phyloP scores from a whole-genome alignment of 2,888 invertebrate genomes.

The Automeris io region DNA sequence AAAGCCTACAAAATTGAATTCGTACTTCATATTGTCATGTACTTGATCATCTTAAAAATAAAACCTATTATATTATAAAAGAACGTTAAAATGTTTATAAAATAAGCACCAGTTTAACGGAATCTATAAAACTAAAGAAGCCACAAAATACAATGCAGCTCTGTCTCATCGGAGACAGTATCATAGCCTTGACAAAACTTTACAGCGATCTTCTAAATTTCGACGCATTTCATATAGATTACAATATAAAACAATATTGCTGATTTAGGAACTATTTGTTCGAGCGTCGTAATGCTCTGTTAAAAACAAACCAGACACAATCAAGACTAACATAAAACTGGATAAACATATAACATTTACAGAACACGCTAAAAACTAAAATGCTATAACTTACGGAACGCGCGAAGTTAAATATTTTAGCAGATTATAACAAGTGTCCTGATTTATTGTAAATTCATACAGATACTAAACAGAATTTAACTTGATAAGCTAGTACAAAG shows the following conservation, averaged over 20 bases:
- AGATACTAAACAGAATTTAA: too few relatives aligned
- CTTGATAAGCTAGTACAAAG: too few relatives aligned
- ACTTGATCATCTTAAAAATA: constrained; percentile 23
- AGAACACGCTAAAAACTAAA: constrained; percentile 45
- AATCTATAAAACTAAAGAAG: constrained; percentile 5
- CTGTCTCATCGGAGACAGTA: not conserved
- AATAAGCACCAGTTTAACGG: constrained; percentile 28
- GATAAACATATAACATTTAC: constrained; percentile 3
- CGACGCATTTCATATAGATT: not conserved
- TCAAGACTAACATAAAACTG: constrained; percentile 1
- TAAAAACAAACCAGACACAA: not conserved
- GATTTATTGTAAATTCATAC: too few relatives aligned
- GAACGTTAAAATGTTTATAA: constrained; percentile 23
- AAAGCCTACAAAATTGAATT: constrained; percentile 11
- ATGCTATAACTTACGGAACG: constrained; percentile 55
- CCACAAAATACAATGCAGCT: constrained; percentile 4
- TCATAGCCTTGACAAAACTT: too few relatives aligned
- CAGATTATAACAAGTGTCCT: constrained; percentile 10
- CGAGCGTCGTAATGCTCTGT: not conserved
- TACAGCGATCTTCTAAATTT: not conserved
- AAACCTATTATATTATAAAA: constrained; percentile 28
- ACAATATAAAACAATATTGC: constrained; percentile 10
- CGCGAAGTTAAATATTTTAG: constrained; percentile 62
- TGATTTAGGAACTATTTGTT: constrained; percentile 16
- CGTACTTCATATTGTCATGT: constrained; percentile 22